These are phyloP conservation scores for Ovis canadensis DNA, from an alignment of 2,113 vertebrate genomes.

Conservation along the genomic window DNA sequence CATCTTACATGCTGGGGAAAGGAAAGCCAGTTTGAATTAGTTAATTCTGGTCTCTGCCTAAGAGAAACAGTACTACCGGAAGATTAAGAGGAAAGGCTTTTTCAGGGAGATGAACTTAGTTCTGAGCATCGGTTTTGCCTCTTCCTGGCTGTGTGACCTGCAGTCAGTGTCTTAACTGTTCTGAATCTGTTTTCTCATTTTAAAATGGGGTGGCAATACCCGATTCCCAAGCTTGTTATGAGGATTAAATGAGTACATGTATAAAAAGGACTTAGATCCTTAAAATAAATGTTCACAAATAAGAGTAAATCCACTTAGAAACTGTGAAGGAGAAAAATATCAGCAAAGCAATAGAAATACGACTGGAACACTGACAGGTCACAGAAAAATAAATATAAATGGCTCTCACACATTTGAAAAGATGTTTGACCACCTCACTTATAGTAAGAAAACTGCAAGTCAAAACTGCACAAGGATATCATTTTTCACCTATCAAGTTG, in stretches of 20 bases:
- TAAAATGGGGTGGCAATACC: not conserved
- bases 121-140: not conserved
- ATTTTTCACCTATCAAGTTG: conserved; percentile 35
- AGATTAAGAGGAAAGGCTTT: not conserved
- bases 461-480: not conserved
- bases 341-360: not conserved
- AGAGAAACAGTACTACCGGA: not conserved
- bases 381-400: conserved; percentile 26
- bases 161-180: not conserved
- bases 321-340: not conserved
- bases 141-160: not conserved
- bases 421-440: not conserved
- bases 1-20: not conserved
- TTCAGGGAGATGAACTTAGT: not conserved
- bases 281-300: not conserved
- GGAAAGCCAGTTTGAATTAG: not conserved
- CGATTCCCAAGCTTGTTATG: not conserved
- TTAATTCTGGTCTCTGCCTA: not conserved
- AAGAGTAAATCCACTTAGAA: not conserved
- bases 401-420: not conserved
- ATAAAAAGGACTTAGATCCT: not conserved
- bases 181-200: not conserved
- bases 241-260: not conserved
- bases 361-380: not conserved
- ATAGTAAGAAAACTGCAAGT: conserved; percentile 19